Base-by-base conservation (phyloP, 2,797 vertebrate species). In the Sebastes iracundus region DNA sequence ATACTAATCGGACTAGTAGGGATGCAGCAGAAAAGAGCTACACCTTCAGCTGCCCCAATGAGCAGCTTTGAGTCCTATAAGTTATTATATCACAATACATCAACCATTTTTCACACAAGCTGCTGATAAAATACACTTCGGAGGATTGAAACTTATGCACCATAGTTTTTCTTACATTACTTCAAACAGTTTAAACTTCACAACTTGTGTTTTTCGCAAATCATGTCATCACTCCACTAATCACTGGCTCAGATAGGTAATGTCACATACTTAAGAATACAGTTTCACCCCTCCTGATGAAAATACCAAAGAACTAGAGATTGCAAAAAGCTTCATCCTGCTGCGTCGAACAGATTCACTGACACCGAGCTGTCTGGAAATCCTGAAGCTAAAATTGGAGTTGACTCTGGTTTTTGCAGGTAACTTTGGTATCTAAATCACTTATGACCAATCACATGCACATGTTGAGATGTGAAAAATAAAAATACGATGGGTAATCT, bases 21-120 rank as follows among this genome's bases (percentile, higher is more conserved):
- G 75, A 79, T 61, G 84, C 87, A 90, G 84, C 73, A 55, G 20
- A 27, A 71, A 75, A 58, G 42, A 46, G 73, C 85, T 63, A 64
- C 8, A 66, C 22, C 71, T 81, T 68, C 70, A 38, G 80, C 86
- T 82, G 75, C 83, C 67, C 78, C 73, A 32, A 53, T 61, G 75
- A 86, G 77, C 79, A 77, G 71, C 20, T 52, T 77, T 78, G 76
- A 80, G 49, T 86, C 84, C 75, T 87, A 87, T 46, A 80, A 85
- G 76, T 90, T 89, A 90, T 89, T 86, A 91, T 86, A 88, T 84
- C 90, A 92, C 93, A 88, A 92, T 68, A 95, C 94, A 90, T 80
- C 73, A 42, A 92, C 82, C 82, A 90, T 87, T 90, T 91, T 88
- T 89, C 80, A 91, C 92, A 90, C 87, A 92, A 86, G 58, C 86